Conservation (phyloP, 2,888 invertebrate species). For the Norana najaformis region DNA sequence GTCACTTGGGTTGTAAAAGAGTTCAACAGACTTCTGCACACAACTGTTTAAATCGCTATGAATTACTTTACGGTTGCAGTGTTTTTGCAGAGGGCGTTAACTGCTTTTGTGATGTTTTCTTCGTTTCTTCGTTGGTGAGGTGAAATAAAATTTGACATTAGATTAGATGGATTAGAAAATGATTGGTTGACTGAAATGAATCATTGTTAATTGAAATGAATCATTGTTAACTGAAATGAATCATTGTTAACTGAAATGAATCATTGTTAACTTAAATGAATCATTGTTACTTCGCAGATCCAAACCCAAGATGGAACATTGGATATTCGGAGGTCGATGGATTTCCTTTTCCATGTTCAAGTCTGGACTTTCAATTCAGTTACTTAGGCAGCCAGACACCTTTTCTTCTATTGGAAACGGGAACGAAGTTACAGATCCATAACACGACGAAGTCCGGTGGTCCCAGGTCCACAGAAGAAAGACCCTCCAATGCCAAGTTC, state of each 20-base stretch:
- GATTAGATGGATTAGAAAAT: neutral
- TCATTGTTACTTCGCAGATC: neutral
- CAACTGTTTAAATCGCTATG: too few species aligned
- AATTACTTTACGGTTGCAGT: too few species aligned
- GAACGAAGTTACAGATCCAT: neutral
- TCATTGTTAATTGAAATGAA: neutral
- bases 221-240: neutral
- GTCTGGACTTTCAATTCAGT: neutral
- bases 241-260: neutral
- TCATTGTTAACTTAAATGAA: neutral
- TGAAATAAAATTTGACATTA: neutral
- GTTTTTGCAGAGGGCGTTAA: too few species aligned
- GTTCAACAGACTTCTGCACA: too few species aligned
- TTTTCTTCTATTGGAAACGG: neutral
- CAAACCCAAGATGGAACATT: neutral
- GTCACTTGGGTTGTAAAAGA: too few species aligned
- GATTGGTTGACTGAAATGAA: neutral
- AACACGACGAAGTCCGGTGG: neutral
- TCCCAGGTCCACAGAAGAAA: neutral
- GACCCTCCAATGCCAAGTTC: neutral
- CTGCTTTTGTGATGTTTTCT: too few species aligned
- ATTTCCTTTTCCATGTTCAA: neutral
- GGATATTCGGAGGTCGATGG: neutral
- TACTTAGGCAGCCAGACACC: neutral
- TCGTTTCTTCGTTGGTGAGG: neutral